phyloP scores from a whole-genome alignment of 2,888 invertebrate species.

The Yponomeuta sedellus region DNA sequence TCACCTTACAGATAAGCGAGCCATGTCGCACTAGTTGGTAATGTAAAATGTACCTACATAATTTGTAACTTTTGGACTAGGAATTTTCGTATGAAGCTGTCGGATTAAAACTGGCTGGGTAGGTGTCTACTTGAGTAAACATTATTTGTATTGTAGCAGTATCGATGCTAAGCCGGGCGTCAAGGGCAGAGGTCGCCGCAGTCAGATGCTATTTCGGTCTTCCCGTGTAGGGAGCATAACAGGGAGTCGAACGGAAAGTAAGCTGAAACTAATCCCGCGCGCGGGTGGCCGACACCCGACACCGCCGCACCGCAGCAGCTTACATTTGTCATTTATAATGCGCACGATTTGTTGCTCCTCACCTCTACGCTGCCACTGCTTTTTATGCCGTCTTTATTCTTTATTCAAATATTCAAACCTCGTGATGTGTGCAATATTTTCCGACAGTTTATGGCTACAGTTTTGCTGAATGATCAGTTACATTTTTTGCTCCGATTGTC shows the following conservation, averaged over 20 bases:
- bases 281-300: conserved; percentile 70
- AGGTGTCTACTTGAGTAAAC: background rate
- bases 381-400: conserved; percentile 63
- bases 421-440: conserved; percentile 58
- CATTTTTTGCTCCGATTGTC: conserved; percentile 29
- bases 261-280: conserved; percentile 66
- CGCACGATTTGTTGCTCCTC: conserved; percentile 74
- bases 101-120: background rate
- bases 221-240: conserved; percentile 26
- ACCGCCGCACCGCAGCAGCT: conserved; percentile 49
- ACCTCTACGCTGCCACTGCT: conserved; percentile 44
- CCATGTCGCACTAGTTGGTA: background rate
- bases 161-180: conserved; percentile 50
- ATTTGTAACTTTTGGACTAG: background rate
- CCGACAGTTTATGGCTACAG: conserved; percentile 53
- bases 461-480: conserved; percentile 43
- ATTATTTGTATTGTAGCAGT: conserved; percentile 27
- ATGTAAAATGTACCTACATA: background rate
- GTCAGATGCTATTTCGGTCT: conserved; percentile 39
- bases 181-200: conserved; percentile 63
- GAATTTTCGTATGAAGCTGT: background rate
- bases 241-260: conserved; percentile 59
- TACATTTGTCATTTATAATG: conserved; percentile 77
- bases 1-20: conserved; percentile 21
- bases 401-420: conserved; percentile 64